Conservation (phyloP, 1,140 invertebrate species). For the Drosophila arizonae region DNA sequence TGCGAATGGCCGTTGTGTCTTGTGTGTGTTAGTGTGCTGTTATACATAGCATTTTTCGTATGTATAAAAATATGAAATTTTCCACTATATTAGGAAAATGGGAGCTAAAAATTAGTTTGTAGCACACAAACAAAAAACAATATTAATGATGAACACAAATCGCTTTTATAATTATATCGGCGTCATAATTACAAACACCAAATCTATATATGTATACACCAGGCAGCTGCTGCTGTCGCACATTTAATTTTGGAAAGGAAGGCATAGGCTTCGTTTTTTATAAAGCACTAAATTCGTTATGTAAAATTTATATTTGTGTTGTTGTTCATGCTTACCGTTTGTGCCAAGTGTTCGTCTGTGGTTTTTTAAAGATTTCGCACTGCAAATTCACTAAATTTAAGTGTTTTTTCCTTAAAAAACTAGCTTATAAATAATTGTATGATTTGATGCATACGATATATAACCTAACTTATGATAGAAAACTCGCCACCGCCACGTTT, state of each 20-base stretch:
- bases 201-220: constrained; percentile 44
- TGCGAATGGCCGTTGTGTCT: constrained; percentile 68
- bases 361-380: constrained; percentile 83
- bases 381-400: constrained; percentile 83
- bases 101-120: constrained; percentile 13
- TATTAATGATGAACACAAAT: background rate
- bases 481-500: constrained; percentile 76
- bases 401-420: constrained; percentile 83
- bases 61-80: constrained; percentile 81
- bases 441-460: constrained; percentile 83
- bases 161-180: background rate
- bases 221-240: constrained; percentile 72
- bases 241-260: constrained; percentile 61
- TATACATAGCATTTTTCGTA: constrained; percentile 82
- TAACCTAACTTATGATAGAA: constrained; percentile 83
- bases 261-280: constrained; percentile 57
- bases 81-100: constrained; percentile 58
- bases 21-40: constrained; percentile 67
- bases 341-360: constrained; percentile 82
- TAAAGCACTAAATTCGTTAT: constrained; percentile 71
- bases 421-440: constrained; percentile 83
- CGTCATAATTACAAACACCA: constrained; percentile 34
- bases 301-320: constrained; percentile 66
- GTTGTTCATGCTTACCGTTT: constrained; percentile 76
- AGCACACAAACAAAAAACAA: constrained; percentile 12